These are phyloP conservation scores for Mus minutoides DNA, from an alignment of 2,797 vertebrate genomes.

Conservation along the genomic window DNA sequence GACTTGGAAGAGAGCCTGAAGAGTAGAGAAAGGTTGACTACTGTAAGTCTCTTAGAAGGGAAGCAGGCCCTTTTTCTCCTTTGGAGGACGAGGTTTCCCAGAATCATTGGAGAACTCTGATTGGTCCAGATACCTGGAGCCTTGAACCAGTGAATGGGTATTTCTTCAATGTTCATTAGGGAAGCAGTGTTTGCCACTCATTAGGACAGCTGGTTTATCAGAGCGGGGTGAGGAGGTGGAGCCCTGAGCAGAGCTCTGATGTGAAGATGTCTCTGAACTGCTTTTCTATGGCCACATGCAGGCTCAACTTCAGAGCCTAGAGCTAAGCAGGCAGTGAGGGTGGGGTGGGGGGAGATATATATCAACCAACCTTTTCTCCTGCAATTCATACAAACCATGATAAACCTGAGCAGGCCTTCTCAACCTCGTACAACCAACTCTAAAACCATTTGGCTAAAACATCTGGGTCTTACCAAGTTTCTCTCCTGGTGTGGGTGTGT, in stretches of 20 bases:
- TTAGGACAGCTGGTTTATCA: constrained; percentile 12
- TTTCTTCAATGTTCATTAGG: not conserved
- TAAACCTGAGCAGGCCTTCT: not conserved
- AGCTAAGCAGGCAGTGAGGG: not conserved
- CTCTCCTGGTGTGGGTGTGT: not conserved
- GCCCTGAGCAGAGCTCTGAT: not conserved
- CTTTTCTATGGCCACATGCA: not conserved
- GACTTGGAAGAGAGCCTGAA: not conserved
- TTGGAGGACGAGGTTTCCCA: not conserved
- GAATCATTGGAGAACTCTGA: not conserved
- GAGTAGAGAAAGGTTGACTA: not conserved
- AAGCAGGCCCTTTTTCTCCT: not conserved
- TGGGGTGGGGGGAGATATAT: no score
- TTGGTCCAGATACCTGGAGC: not conserved
- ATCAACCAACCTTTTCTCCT: no score
- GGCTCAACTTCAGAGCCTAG: not conserved
- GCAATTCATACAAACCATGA: no score
- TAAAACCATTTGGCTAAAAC: not conserved
- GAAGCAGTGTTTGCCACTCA: not conserved
- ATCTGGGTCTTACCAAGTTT: not conserved
- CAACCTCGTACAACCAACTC: not conserved
- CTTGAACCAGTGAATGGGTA: not conserved
- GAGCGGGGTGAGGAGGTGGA: constrained; percentile 1
- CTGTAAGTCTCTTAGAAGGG: no score
- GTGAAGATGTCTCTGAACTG: not conserved